These are phyloP conservation scores for Ernsta delagoae DNA, from an alignment of 2,888 invertebrate species.

Conservation along the genomic window DNA sequence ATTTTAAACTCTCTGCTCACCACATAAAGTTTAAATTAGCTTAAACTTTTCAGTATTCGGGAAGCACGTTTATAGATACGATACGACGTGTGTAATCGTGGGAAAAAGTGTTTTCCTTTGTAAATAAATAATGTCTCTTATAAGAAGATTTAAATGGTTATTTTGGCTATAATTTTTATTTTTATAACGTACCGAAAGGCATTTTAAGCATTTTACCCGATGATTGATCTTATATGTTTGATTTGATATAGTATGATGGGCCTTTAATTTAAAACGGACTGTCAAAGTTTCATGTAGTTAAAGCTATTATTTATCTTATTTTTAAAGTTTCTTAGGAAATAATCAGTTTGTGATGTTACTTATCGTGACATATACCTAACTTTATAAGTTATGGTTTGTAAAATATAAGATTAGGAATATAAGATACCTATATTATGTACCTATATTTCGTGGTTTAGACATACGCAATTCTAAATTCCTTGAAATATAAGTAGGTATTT, in stretches of 20 bases:
- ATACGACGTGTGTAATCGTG: constrained; percentile 38
- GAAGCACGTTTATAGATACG: constrained; percentile 12
- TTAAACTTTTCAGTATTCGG: constrained; percentile 6
- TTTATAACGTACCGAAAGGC: constrained; percentile 43
- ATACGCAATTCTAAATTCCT: too few species aligned
- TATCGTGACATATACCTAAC: too few species aligned
- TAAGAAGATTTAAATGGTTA: constrained; percentile 38
- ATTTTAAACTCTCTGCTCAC: constrained; percentile 13
- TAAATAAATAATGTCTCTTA: constrained; percentile 38
- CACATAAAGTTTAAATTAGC: constrained; percentile 3
- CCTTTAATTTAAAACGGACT: not conserved
- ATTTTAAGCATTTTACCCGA: constrained; percentile 42
- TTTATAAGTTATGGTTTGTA: too few species aligned
- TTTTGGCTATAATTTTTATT: constrained; percentile 42
- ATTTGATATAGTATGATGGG: not conserved
- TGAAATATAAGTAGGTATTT: too few species aligned
- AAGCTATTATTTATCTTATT: too few species aligned
- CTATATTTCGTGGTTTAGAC: too few species aligned
- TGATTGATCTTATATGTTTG: constrained; percentile 40
- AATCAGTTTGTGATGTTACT: too few species aligned
- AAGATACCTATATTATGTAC: too few species aligned
- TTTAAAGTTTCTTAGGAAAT: too few species aligned
- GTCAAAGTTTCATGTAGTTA: not conserved
- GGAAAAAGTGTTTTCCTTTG: constrained; percentile 38
- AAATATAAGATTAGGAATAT: too few species aligned